Conservation (phyloP, 53 echinoderm and acorn worm species). For the Astropecten irregularis region DNA sequence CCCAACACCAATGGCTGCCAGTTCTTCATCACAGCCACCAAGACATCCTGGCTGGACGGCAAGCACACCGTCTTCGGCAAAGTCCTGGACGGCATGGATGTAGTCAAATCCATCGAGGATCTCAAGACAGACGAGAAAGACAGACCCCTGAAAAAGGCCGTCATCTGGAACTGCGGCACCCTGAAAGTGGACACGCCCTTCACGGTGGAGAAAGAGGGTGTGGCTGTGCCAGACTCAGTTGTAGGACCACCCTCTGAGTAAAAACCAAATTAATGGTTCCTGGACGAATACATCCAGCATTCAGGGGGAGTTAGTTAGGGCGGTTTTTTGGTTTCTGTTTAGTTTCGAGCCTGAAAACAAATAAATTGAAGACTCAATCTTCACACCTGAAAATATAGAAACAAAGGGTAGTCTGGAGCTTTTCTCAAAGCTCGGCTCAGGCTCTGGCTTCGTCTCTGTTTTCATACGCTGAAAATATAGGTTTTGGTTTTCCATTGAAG, state of each 20-base stretch:
- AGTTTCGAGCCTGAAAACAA: not conserved
- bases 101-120: slow-evolving; percentile 68
- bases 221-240: not conserved
- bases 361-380: not conserved
- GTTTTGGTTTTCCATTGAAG: no score
- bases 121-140: slow-evolving; percentile 65
- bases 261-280: no score
- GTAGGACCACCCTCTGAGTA: slow-evolving; percentile 15
- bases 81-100: slow-evolving; percentile 76
- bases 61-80: slow-evolving; percentile 91
- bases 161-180: slow-evolving; percentile 56
- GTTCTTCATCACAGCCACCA: slow-evolving; percentile 85
- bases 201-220: slow-evolving; percentile 61
- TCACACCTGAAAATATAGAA: no score
- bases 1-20: slow-evolving; percentile 90
- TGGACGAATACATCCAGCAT: not conserved
- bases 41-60: slow-evolving; percentile 83
- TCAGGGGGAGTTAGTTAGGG: no score
- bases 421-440: no score
- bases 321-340: no score
- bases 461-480: no score
- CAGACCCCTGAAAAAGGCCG: slow-evolving; percentile 55
- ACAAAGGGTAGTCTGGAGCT: no score
- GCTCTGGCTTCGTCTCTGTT: no score
- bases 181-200: slow-evolving; percentile 55